phyloP scores from a whole-genome alignment of 2,888 invertebrate genomes.

The Vanessa cardui region DNA sequence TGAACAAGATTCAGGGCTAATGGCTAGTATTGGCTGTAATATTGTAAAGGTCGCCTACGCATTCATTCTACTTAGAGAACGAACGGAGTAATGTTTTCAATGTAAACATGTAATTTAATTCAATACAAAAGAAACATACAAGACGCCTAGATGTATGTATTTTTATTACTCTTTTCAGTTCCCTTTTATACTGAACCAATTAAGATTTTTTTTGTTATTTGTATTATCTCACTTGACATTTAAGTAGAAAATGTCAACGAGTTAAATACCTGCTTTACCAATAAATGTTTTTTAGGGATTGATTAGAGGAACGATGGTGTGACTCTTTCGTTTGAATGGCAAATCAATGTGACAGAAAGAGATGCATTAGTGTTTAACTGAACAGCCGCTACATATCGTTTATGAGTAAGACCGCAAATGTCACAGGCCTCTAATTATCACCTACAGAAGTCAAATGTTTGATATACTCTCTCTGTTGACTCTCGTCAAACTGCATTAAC shows the following conservation, averaged over 20 bases:
- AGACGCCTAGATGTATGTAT: not conserved
- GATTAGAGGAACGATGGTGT: too few relatives aligned
- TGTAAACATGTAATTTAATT: constrained; percentile 15
- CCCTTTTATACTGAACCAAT: not conserved
- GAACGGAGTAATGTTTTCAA: constrained; percentile 11
- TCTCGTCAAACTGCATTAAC: too few relatives aligned
- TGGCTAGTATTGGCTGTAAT: not conserved
- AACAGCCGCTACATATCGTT: too few relatives aligned
- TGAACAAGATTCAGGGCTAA: not conserved
- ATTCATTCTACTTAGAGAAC: constrained; percentile 4
- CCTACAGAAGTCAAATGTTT: too few relatives aligned
- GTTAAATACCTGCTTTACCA: too few relatives aligned
- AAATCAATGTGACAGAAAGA: too few relatives aligned
- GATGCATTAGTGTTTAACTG: too few relatives aligned
- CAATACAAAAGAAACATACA: constrained; percentile 13
- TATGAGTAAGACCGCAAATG: not conserved
- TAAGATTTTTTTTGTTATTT: not conserved
- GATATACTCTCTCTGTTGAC: too few relatives aligned
- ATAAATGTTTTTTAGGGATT: too few relatives aligned
- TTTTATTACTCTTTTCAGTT: not conserved
- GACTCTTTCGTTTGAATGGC: too few relatives aligned
- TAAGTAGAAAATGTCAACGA: too few relatives aligned
- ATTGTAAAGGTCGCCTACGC: constrained; percentile 6
- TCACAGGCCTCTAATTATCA: not conserved
- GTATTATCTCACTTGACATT: too few relatives aligned